Conservation (phyloP, 92 coral and sea anemone species). For the Parazoanthus darwini region DNA sequence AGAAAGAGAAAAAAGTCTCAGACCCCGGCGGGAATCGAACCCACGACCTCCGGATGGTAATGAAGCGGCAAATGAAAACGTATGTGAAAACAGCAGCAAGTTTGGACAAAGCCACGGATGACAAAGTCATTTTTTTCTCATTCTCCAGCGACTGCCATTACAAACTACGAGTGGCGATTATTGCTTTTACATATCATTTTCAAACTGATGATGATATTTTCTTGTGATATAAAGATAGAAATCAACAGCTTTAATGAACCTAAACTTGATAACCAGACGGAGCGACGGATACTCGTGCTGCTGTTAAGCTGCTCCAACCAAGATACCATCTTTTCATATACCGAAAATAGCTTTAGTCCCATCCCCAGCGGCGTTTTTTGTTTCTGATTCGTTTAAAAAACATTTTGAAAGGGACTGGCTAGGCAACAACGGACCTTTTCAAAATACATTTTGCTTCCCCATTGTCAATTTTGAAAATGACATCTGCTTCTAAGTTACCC, state of each 20-base stretch:
- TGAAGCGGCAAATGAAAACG: too few species aligned
- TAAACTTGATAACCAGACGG: too few species aligned
- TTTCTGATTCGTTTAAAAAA: background rate
- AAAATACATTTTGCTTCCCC: background rate
- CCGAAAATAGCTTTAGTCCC: background rate
- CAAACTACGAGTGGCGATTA: too few species aligned
- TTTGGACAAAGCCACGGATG: background rate
- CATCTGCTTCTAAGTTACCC: background rate
- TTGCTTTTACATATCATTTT: background rate
- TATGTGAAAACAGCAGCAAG: too few species aligned
- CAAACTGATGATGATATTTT: too few species aligned
- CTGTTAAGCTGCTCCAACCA: background rate
- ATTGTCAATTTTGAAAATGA: background rate
- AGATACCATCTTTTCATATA: background rate
- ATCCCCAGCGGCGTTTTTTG: background rate
- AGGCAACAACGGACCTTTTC: background rate
- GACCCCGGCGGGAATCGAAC: too few species aligned
- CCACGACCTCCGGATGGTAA: too few species aligned
- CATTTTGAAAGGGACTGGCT: background rate
- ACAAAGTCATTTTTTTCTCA: background rate
- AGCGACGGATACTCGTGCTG: background rate
- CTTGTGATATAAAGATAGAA: background rate
- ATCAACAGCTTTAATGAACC: too few species aligned
- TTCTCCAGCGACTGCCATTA: background rate
- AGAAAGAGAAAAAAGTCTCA: too few species aligned